Percentiles rank a stretch among this genome's conserved stretches.
These are phyloP conservation scores for Stenoptilia bipunctidactyla DNA, from an alignment of 2,888 invertebrate species.

Conservation along the genomic window DNA sequence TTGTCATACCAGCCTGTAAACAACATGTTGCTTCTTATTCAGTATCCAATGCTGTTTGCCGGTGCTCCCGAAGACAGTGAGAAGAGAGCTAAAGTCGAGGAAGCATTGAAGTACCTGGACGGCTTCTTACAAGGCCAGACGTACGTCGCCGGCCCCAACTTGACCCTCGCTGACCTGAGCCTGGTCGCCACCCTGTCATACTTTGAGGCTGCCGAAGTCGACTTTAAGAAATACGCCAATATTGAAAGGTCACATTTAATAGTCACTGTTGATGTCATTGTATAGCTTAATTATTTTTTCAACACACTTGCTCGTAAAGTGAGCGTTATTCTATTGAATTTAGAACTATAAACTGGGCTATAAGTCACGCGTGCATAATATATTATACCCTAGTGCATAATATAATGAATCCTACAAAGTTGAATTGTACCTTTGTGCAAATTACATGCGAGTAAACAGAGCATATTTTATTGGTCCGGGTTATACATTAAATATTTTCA, in stretches of 20 bases:
- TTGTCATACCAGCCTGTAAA: background rate
- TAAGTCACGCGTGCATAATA: too few species aligned
- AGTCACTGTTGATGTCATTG: too few species aligned
- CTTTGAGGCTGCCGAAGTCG: conserved; percentile 72
- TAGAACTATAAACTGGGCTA: too few species aligned
- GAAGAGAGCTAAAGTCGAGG: conserved; percentile 73
- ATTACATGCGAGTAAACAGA: too few species aligned
- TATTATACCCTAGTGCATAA: too few species aligned
- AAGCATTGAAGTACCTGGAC: conserved; percentile 75
- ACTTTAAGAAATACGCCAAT: conserved; percentile 74
- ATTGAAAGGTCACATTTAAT: conserved; percentile 60
- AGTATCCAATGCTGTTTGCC: conserved; percentile 71
- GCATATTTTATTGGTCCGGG: too few species aligned
- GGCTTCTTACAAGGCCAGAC: conserved; percentile 74
- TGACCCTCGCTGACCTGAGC: conserved; percentile 82
- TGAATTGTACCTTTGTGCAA: too few species aligned
- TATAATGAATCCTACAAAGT: too few species aligned
- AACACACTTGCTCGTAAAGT: too few species aligned
- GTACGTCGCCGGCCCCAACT: conserved; percentile 75
- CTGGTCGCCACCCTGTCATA: conserved; percentile 76
- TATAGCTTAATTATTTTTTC: too few species aligned
- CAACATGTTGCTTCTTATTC: conserved; percentile 7
- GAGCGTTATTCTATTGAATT: too few species aligned
- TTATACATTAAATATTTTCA: too few species aligned
- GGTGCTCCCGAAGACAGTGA: conserved; percentile 69